A percentile compares a stretch with the other conserved stretches of the same genome.
Evolutionary conservation across 1,140 invertebrate genomes (phyloP).

Genomic region (Micrasema longulum): DNA sequence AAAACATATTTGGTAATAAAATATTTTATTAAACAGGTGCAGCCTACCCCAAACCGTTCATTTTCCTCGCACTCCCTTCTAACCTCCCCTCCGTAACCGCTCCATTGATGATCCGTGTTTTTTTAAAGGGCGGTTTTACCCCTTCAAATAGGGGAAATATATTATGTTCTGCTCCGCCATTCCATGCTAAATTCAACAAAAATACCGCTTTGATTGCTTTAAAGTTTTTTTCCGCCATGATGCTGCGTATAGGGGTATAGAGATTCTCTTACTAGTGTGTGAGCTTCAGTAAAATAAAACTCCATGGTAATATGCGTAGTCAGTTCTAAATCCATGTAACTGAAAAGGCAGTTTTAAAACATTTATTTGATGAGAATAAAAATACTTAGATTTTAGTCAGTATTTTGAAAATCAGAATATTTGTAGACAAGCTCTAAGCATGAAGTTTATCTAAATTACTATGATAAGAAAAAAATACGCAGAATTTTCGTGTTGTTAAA

Average conservation of each 20-base stretch:
- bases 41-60: conserved; percentile 15
- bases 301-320: neutral
- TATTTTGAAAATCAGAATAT: too few species aligned
- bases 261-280: too few species aligned
- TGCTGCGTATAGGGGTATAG: neutral
- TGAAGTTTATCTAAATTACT: too few species aligned
- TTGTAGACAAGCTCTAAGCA: too few species aligned
- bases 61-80: conserved; percentile 5
- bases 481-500: too few species aligned
- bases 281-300: too few species aligned
- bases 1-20: conserved; percentile 14
- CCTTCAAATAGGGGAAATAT: neutral
- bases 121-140: conserved; percentile 29
- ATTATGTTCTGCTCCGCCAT: conserved; percentile 25
- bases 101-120: conserved; percentile 39
- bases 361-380: too few species aligned
- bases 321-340: too few species aligned
- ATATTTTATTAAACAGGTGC: conserved; percentile 35
- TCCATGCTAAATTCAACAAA: conserved; percentile 30
- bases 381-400: too few species aligned
- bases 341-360: too few species aligned
- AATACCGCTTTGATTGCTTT: conserved; percentile 32
- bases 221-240: neutral
- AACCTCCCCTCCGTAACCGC: conserved; percentile 10
- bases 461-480: too few species aligned